A percentile compares a stretch with the other conserved stretches of the same genome.
Conservation (phyloP, 1,140 invertebrate genomes). For the Stenopsyche tienmushanensis region DNA sequence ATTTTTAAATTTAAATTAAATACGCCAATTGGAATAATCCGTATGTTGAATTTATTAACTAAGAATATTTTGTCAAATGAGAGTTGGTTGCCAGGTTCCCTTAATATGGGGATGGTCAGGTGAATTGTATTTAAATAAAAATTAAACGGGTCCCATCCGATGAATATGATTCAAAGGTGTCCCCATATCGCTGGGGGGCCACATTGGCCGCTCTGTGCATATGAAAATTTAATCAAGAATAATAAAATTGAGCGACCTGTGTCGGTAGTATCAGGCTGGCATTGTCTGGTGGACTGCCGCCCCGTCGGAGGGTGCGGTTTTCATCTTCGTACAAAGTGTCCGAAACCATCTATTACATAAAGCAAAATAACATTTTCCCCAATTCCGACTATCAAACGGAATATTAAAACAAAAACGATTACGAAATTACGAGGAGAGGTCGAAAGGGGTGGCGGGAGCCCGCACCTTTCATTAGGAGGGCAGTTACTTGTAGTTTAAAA, state of each 20-base stretch:
- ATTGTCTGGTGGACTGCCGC: slow-evolving; percentile 2
- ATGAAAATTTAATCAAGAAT: slow-evolving; percentile 42
- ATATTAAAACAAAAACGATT: slow-evolving; percentile 43
- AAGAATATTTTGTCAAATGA: no score
- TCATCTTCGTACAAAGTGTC: slow-evolving; percentile 39
- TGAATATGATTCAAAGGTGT: no score
- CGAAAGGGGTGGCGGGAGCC: slow-evolving; percentile 8
- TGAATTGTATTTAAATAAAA: no score
- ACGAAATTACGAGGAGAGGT: slow-evolving; percentile 38
- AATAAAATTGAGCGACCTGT: slow-evolving; percentile 36
- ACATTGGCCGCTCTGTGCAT: slow-evolving; percentile 20
- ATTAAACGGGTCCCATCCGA: no score
- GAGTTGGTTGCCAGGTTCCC: no score
- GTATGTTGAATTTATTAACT: no score
- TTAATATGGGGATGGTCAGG: no score
- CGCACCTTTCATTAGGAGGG: slow-evolving; percentile 18
- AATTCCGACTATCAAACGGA: slow-evolving; percentile 40
- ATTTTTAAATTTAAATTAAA: no score
- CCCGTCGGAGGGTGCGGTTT: slow-evolving; percentile 35
- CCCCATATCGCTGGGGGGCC: not conserved
- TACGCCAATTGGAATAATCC: no score
- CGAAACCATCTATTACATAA: slow-evolving; percentile 41
- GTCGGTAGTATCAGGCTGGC: not conserved
- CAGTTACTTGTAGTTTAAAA: slow-evolving; percentile 36
- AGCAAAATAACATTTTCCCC: slow-evolving; percentile 40